Conservation (phyloP, 2,888 invertebrate genomes). For the Atethmia centrago region DNA sequence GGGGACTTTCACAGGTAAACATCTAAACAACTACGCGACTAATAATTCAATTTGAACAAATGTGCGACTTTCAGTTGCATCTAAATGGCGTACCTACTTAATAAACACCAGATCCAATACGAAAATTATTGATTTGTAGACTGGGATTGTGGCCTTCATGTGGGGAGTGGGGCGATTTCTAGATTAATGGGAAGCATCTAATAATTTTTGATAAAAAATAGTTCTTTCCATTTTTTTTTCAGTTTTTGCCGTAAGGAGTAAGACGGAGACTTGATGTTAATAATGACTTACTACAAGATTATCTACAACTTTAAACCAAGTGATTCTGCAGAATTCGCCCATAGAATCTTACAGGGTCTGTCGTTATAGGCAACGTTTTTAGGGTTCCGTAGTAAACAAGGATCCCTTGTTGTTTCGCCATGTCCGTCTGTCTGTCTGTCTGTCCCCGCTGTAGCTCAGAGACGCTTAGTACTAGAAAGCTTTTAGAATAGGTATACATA, state of each 20-base stretch:
- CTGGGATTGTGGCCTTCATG: background rate
- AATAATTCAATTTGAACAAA: background rate
- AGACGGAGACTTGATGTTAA: background rate
- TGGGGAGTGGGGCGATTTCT: slow-evolving; percentile 11
- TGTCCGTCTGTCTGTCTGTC: too few species aligned
- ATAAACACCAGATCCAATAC: background rate
- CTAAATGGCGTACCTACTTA: slow-evolving; percentile 8
- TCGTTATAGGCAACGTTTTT: background rate
- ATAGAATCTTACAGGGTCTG: background rate
- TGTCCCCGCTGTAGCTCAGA: too few species aligned
- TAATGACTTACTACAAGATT: slow-evolving; percentile 4
- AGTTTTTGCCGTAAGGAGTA: background rate
- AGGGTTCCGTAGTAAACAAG: too few species aligned
- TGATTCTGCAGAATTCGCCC: background rate
- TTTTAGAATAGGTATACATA: too few species aligned
- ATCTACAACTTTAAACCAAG: background rate
- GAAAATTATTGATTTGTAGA: slow-evolving; percentile 17
- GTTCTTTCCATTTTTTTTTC: background rate
- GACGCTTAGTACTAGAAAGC: too few species aligned
- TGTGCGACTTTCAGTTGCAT: background rate
- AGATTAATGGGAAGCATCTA: background rate
- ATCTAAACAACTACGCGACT: background rate
- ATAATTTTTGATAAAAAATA: background rate
- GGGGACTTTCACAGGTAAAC: background rate
- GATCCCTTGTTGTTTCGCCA: too few species aligned